A percentile compares a stretch with the other conserved stretches of the same genome.
phyloP scores from a whole-genome alignment of 1,140 invertebrate species.

The Apocrypta bakeri region DNA sequence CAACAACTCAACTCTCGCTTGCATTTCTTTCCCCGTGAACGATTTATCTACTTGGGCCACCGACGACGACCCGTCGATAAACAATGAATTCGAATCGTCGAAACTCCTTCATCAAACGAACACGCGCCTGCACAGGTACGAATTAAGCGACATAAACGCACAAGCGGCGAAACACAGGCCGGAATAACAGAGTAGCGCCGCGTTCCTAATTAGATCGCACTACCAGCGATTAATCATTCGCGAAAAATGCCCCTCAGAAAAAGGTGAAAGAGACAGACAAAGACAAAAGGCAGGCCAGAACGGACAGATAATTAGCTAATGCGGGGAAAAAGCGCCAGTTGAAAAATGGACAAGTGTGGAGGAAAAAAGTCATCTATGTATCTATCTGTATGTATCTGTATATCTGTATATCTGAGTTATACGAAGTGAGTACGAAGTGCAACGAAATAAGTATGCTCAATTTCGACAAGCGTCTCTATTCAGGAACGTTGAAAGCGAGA shows the following conservation, averaged over 20 bases:
- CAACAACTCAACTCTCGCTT: conserved; percentile 2
- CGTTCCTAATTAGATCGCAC: conserved; percentile 55
- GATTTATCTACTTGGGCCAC: neutral
- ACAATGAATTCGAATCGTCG: neutral
- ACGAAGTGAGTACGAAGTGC: too few species aligned
- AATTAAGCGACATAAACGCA: neutral
- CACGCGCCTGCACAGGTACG: neutral
- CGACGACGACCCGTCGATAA: neutral
- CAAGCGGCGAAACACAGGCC: neutral
- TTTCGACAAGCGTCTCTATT: neutral
- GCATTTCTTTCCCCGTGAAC: neutral
- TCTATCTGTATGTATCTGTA: too few species aligned
- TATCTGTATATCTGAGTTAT: too few species aligned
- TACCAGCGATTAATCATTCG: conserved; percentile 59
- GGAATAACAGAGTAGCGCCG: neutral
- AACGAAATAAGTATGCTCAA: neutral
- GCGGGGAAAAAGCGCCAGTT: neutral
- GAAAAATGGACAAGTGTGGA: neutral
- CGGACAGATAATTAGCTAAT: conserved; percentile 16
- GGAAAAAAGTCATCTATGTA: neutral
- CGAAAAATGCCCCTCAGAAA: conserved; percentile 47
- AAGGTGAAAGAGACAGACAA: conserved; percentile 50
- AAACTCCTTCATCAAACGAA: neutral
- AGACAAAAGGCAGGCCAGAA: neutral
- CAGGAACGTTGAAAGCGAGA: neutral